phyloP scores from a whole-genome alignment of 1,140 invertebrate genomes.

The Leptinotarsa lineolata region DNA sequence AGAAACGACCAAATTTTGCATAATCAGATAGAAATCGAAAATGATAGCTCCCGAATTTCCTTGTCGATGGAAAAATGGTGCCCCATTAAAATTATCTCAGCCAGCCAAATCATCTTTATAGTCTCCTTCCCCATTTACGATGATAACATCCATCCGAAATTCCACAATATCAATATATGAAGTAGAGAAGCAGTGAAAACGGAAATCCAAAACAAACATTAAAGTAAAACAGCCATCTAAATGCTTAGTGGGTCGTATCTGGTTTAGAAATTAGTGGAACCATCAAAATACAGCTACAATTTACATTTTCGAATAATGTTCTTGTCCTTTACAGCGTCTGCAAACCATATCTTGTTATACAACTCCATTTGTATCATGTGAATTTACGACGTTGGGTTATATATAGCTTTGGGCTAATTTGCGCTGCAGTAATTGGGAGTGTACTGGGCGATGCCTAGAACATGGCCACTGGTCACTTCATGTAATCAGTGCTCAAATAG shows the following conservation, averaged over 20 bases:
- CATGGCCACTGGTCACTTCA: background rate
- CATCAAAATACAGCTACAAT: conserved; percentile 21
- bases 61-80: background rate
- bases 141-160: conserved; percentile 11
- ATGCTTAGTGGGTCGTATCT: conserved; percentile 23
- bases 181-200: conserved; percentile 19
- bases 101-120: background rate
- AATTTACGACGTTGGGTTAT: conserved; percentile 4
- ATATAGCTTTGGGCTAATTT: conserved; percentile 1
- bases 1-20: too few relatives aligned
- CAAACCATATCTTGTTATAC: conserved; percentile 18
- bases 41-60: background rate
- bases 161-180: conserved; percentile 10
- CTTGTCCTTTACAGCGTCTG: conserved; percentile 16
- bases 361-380: conserved; percentile 1
- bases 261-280: conserved; percentile 12
- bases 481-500: too few relatives aligned
- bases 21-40: background rate
- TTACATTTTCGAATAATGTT: conserved; percentile 22
- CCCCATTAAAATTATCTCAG: conserved; percentile 11
- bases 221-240: conserved; percentile 26
- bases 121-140: conserved; percentile 1
- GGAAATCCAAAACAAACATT: conserved; percentile 21
- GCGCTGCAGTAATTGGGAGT: background rate
- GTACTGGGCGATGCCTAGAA: background rate